Conservation (phyloP, 2,113 vertebrate species). For the Epinephelus cyanopodus region DNA sequence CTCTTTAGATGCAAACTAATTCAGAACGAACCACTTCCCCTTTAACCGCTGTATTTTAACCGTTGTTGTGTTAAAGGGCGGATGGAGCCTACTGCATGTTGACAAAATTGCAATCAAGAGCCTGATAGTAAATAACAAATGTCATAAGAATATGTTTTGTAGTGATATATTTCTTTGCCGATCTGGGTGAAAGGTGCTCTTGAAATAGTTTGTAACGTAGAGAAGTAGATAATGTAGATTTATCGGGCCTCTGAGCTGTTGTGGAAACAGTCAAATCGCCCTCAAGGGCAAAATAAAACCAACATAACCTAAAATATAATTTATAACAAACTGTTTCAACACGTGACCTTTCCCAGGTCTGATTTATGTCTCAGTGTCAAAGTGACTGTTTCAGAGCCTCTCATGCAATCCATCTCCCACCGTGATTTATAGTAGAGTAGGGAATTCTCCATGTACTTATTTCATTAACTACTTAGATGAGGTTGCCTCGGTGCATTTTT, state of each 20-base stretch:
- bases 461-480: conserved; percentile 67
- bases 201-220: conserved; percentile 39
- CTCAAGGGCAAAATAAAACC: conserved; percentile 29
- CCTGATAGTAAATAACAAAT: conserved; percentile 47
- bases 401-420: conserved; percentile 57
- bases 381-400: conserved; percentile 54
- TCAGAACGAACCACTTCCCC: conserved; percentile 37
- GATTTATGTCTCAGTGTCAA: conserved; percentile 62
- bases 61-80: conserved; percentile 43
- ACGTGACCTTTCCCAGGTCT: conserved; percentile 45
- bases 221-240: conserved; percentile 21
- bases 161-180: conserved; percentile 41
- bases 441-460: conserved; percentile 59
- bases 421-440: conserved; percentile 68
- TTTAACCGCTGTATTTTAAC: conserved; percentile 48
- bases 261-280: conserved; percentile 15
- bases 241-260: conserved; percentile 4
- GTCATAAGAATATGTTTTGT: conserved; percentile 39
- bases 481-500: conserved; percentile 69
- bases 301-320: conserved; percentile 28
- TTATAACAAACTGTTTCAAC: conserved; percentile 41
- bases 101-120: conserved; percentile 51
- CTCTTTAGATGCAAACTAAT: conserved; percentile 61
- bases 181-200: conserved; percentile 43
- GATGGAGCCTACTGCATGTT: conserved; percentile 64